Evolutionary conservation across 2,888 invertebrate species (phyloP), one percentile per base, ranked within the genome.

Genomic region (Timandra comae): DNA sequence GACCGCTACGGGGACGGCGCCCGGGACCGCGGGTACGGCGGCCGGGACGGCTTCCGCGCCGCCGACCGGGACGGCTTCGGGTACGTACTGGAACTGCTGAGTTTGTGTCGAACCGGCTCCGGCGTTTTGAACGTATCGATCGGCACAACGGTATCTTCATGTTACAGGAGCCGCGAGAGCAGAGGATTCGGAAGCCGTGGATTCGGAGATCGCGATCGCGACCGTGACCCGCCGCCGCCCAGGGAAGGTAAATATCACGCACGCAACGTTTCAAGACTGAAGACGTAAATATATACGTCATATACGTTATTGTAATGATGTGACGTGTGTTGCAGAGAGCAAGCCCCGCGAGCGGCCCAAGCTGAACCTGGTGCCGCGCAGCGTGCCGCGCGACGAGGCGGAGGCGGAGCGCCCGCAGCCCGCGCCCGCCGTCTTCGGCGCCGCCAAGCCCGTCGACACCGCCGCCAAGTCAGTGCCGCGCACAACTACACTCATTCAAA

Each of bases 371-470:
- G 87, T 92, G 38, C 96, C 96, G 6, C 89, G 97, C 28, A 91
- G 94, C 2, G 90, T 91, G 52, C 94, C 96, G 1, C 77, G 88
- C 19, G 92, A 90, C 34, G 30, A 77, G 0, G 77, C 75, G 27
- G 36, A 58, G 1, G 71, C 79, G 2, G 61, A 66, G 0, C 66
- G 68, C 44, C 69, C 78, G 0, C 86, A 85, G 32, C 86, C 88
- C 6, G 87, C 86, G 30, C 80, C 91, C 1, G 87, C 91, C 0
- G 96, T 98, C 49, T 98, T 98, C 69, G 98, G 98, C n/a, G 92
- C 90, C 16, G 98, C 98, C 9, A 96, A 94, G 68, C 98, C 98
- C 0, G 98, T 98, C 0, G 97, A 98, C 68, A 98, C 98, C 1
- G 91, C 95, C 30, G 93, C 95, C 27, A 90, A 93, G 86, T 86